Evolutionary conservation across 2,113 vertebrate genomes (phyloP).

Genomic region (Chroicocephalus ridibundus): DNA sequence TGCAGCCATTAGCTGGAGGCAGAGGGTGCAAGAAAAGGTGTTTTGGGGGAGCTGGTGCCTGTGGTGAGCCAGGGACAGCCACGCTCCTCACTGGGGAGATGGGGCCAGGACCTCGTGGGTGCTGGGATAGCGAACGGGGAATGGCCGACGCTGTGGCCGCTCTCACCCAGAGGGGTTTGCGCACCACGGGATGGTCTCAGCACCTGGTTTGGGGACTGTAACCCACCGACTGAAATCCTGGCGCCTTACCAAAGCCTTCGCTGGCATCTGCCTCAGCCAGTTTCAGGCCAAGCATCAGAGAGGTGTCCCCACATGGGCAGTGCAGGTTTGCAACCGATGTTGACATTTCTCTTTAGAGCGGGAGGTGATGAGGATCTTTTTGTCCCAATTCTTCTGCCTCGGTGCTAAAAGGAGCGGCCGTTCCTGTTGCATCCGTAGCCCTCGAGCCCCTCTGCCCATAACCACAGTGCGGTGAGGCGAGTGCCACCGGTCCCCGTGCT

Average conservation of each 20-base stretch:
- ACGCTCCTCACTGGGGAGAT: background rate
- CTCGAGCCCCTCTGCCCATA: background rate
- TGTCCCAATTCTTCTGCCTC: background rate
- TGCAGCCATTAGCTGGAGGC: background rate
- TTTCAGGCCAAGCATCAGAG: background rate
- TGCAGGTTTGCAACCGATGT: background rate
- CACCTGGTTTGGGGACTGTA: background rate
- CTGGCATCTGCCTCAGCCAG: background rate
- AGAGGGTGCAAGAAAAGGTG: too few relatives aligned
- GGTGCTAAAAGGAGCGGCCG: background rate
- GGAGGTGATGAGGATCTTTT: background rate
- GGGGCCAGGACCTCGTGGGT: background rate
- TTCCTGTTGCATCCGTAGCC: background rate
- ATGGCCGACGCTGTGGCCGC: background rate
- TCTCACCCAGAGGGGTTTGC: background rate
- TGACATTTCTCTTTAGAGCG: background rate
- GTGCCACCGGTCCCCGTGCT: accelerated
- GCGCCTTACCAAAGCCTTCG: background rate
- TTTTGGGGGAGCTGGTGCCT: background rate
- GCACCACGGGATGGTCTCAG: background rate
- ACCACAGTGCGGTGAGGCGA: background rate
- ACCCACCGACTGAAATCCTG: background rate
- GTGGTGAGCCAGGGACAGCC: background rate
- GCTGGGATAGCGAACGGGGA: background rate
- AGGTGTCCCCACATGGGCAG: background rate